Base-by-base conservation (phyloP, 1,140 invertebrate genomes). In the Pissodes strobi region DNA sequence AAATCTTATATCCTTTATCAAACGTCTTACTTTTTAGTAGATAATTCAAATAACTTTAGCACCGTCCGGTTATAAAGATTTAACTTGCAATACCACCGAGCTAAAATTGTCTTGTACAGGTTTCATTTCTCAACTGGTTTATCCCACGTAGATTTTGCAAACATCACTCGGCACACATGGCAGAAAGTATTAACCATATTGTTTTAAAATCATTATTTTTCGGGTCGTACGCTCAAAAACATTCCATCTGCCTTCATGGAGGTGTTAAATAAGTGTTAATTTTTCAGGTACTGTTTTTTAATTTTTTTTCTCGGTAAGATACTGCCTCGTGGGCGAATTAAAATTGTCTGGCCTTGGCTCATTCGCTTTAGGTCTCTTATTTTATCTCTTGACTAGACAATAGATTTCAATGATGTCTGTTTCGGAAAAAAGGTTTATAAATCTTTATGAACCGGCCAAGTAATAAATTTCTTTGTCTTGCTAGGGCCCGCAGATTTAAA, bases 141-240 rank as follows among this genome's bases (percentile, higher is more conserved):
- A 48, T 62, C 60, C 60, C 60, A 62, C 60, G 60, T 62, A 62
- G 38, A 62, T 62, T 61, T 62, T 62, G 60, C 60, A 62, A 62
- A 62, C 34, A 39, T 46, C 45, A 25, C 10, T 34, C 34, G 19
- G 43, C 60, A 53, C 60, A 52, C 48, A 62, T 62, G 60, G 60
- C 23, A 30, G 19, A 45, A 27, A 52, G 12, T 23, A 39, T 27
- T 22, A 45, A 55, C 60, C 60, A 62, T 62, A 62, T 62, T 62
- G 60, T 62, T 23, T 38, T 18, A 62, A 53, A 62, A 62, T 12
- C 17, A 43, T 34, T 30, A 48, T 46, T 59, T 46, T 45, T 59
- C 9, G n/a, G 13, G 8, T 18, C 13, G 34, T 19, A 17, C 37
- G 1, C 18, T 39, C 18, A 23, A 43, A 30, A 59, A 34, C 6